Evolutionary conservation across 2,113 vertebrate genomes (phyloP).

Genomic region (Sceloporus undulatus): DNA sequence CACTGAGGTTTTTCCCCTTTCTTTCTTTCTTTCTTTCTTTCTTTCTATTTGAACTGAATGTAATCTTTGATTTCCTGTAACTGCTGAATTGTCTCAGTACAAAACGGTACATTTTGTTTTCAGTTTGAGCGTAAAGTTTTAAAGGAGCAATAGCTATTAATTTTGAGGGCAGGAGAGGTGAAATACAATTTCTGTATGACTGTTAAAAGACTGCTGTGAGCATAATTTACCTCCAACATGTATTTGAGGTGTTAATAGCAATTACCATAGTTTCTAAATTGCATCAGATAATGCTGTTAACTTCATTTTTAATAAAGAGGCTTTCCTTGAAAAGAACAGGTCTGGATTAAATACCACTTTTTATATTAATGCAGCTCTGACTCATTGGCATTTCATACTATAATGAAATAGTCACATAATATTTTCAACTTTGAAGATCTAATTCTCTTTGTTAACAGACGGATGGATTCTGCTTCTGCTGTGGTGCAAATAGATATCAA

Average conservation of each 20-base stretch:
- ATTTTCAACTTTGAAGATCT: not conserved
- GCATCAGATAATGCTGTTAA: not conserved
- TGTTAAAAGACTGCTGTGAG: not conserved
- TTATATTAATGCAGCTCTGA: not conserved
- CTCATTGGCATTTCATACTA: conserved; percentile 26
- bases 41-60: not conserved
- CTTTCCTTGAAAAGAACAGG: conserved; percentile 23
- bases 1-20: not conserved
- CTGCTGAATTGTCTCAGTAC: not conserved
- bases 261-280: not conserved
- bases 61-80: not conserved
- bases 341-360: conserved; percentile 12
- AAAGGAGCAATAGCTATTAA: conserved; percentile 5
- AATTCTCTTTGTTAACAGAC: not conserved
- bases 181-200: not conserved
- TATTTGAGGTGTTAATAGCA: not conserved
- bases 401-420: not conserved
- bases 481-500: not conserved
- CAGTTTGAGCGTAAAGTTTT: not conserved
- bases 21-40: not conserved
- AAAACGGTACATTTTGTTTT: not conserved
- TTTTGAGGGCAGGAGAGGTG: not conserved
- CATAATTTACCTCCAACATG: not conserved
- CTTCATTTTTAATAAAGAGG: not conserved
- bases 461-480: not conserved